Percentiles rank a stretch among this genome's conserved stretches.
phyloP scores from a whole-genome alignment of 1,140 invertebrate genomes.

The Cryptotermes secundus region DNA sequence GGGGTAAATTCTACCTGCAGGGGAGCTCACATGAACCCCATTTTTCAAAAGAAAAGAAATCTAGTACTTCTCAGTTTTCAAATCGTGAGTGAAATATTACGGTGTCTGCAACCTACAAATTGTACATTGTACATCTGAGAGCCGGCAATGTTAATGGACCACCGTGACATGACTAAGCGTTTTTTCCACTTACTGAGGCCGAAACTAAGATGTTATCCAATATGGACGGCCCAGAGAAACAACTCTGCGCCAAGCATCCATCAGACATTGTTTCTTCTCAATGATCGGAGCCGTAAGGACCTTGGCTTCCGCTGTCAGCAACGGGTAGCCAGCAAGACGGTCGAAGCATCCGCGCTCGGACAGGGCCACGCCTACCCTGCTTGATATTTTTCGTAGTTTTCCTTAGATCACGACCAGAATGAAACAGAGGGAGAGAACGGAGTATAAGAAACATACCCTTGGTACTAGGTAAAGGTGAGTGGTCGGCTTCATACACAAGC shows the following conservation, averaged over 20 bases:
- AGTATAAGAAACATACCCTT: no score
- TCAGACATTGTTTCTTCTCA: background rate
- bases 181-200: background rate
- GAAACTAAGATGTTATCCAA: background rate
- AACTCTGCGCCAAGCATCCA: background rate
- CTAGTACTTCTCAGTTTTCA: constrained; percentile 14
- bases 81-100: constrained; percentile 6
- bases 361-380: no score
- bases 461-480: no score
- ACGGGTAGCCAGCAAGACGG: no score
- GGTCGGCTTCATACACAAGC: no score
- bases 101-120: background rate
- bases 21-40: background rate
- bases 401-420: no score
- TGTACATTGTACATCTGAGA: background rate
- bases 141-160: background rate
- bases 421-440: no score
- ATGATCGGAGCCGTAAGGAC: no score
- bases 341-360: no score
- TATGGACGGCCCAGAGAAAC: no score
- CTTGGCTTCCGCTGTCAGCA: no score
- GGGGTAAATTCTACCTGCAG: background rate
- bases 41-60: background rate
- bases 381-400: no score
- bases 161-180: background rate